Evolutionary conservation across 2,888 invertebrate species (phyloP).

Genomic region (Drosophila maculinotata): DNA sequence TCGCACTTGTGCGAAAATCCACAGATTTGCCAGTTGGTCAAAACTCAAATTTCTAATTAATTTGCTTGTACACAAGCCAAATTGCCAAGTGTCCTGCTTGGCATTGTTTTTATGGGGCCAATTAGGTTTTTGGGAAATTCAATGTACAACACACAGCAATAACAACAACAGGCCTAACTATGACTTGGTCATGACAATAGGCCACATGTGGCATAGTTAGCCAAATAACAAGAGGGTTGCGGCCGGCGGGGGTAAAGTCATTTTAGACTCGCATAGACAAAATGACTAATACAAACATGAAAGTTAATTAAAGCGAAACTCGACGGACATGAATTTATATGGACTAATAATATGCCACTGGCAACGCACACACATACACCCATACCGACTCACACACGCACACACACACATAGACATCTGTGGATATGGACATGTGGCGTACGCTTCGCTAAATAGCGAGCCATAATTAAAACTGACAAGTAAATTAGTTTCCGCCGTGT

Average conservation of each 20-base stretch:
- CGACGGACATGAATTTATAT: constrained; percentile 79
- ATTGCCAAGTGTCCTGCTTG: constrained; percentile 44
- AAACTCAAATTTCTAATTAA: constrained; percentile 53
- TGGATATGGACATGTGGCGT: constrained; percentile 37
- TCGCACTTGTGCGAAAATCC: constrained; percentile 40
- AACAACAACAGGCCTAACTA: constrained; percentile 13
- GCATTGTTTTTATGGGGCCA: too few relatives aligned
- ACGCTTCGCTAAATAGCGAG: constrained; percentile 66
- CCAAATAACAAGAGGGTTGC: neutral
- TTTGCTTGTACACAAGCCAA: constrained; percentile 34
- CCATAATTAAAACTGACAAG: constrained; percentile 79
- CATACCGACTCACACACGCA: constrained; percentile 8
- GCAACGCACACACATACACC: constrained; percentile 25
- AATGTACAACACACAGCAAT: constrained; percentile 32
- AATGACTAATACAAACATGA: constrained; percentile 76
- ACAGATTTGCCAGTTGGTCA: constrained; percentile 37
- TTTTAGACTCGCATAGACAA: constrained; percentile 62
- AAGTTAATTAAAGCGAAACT: constrained; percentile 79
- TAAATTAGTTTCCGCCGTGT: constrained; percentile 71
- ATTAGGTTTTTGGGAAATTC: constrained; percentile 47
- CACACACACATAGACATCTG: neutral
- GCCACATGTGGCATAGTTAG: constrained; percentile 41
- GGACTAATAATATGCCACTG: constrained; percentile 75
- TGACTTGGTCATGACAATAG: constrained; percentile 40
- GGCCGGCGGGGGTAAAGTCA: constrained; percentile 32